phyloP scores from a whole-genome alignment of 2,797 vertebrate species.

The Dipus sagitta region DNA sequence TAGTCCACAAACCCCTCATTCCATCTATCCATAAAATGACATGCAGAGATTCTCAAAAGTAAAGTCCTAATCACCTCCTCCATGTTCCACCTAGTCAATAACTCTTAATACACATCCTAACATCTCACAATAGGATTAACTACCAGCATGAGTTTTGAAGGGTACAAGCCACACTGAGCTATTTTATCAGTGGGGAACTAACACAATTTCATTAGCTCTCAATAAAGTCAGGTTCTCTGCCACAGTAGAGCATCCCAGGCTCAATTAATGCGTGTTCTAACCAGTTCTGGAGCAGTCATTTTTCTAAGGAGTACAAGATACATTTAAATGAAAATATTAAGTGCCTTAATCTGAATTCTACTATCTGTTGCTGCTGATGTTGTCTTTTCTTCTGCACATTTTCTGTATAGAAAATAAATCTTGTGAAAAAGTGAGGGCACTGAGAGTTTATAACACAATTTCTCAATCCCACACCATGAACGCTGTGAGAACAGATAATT shows the following conservation, averaged over 20 bases:
- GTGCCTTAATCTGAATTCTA: neutral
- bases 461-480: neutral
- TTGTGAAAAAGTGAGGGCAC: neutral
- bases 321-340: constrained; percentile 50
- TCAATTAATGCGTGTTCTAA: neutral
- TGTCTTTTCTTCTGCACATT: constrained; percentile 14
- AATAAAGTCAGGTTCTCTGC: neutral
- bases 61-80: neutral
- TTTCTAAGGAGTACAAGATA: neutral
- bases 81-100: neutral
- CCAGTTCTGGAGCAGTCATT: neutral
- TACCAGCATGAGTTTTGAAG: neutral
- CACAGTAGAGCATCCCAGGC: neutral
- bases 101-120: neutral
- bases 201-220: constrained; percentile 1
- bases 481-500: neutral
- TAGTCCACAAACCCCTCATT: no score
- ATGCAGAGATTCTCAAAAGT: no score
- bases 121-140: neutral
- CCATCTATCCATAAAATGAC: no score
- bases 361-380: neutral
- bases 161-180: neutral
- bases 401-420: constrained; percentile 23
- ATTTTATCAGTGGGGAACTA: neutral
- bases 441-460: neutral